phyloP scores from a whole-genome alignment of 2,888 invertebrate species.

The Cryptops parisi region DNA sequence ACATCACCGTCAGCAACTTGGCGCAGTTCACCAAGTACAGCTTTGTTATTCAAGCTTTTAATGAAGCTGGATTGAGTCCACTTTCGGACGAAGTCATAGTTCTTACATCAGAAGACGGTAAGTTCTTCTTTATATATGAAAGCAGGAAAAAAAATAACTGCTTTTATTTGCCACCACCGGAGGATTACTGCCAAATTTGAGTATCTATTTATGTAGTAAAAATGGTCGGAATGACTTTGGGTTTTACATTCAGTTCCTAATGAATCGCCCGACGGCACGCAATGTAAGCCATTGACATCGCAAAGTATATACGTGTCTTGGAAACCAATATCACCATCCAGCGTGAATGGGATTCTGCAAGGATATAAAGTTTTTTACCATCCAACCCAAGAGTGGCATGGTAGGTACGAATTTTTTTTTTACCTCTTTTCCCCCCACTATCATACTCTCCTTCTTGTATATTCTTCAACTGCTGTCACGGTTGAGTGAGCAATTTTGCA shows the following conservation, averaged over 20 bases:
- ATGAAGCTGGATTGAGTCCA: conserved; percentile 30
- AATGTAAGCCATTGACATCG: conserved; percentile 27
- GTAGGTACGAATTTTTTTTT: conserved; percentile 15
- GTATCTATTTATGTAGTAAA: no score
- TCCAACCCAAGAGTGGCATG: conserved; percentile 20
- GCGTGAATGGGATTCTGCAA: conserved; percentile 32
- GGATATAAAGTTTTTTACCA: conserved; percentile 32
- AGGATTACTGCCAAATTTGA: no score
- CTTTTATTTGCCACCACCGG: no score
- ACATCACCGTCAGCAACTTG: conserved; percentile 26
- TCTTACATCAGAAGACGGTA: conserved; percentile 32
- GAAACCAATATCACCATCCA: conserved; percentile 30
- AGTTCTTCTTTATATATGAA: no score
- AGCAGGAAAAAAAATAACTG: no score
- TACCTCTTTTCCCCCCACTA: no score
- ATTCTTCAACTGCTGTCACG: no score
- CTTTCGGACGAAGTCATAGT: conserved; percentile 27
- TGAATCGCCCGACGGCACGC: conserved; percentile 29
- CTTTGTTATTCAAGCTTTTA: conserved; percentile 31
- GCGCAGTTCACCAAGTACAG: conserved; percentile 32
- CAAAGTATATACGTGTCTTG: conserved; percentile 30
- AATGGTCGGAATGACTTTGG: background rate
- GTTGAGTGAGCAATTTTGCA: no score
- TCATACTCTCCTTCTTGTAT: no score
- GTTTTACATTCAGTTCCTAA: conserved; percentile 27